Conservation (phyloP, 2,797 vertebrate species). For the Helostoma temminkii region DNA sequence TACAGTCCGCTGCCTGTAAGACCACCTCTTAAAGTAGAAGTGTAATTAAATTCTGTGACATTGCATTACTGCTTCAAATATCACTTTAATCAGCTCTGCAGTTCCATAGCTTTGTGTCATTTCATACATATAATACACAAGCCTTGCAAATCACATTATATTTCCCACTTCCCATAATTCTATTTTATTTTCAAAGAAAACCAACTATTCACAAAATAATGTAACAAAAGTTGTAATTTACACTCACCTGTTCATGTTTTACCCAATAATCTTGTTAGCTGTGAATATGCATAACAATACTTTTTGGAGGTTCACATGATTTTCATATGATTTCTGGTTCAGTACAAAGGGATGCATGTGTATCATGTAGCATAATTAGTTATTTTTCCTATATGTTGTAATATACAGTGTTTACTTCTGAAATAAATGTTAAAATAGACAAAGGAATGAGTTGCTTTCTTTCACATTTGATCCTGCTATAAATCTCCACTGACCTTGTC, state of each 20-base stretch:
- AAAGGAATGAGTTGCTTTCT: conserved; percentile 1
- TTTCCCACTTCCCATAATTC: not conserved
- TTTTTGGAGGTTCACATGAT: not conserved
- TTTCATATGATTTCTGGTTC: not conserved
- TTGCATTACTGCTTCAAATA: not conserved
- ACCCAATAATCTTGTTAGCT: not conserved
- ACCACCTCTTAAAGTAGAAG: not conserved
- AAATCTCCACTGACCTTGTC: not conserved
- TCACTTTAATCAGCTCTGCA: not conserved
- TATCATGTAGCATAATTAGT: not conserved
- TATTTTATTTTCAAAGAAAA: not conserved
- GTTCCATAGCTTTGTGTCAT: not conserved
- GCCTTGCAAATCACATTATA: not conserved
- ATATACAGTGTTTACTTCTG: conserved; percentile 24
- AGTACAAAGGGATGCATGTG: conserved; percentile 23
- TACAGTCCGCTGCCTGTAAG: not conserved
- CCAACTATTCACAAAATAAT: not conserved
- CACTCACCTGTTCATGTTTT: not conserved
- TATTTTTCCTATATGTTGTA: conserved; percentile 1
- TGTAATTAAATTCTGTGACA: not conserved
- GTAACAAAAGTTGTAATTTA: not conserved
- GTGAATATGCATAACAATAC: not conserved
- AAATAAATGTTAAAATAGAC: conserved; percentile 5
- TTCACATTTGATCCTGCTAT: conserved; percentile 15
- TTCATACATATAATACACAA: not conserved